Evolutionary conservation across 2,113 vertebrate species (phyloP).

Genomic region (Corythaixoides concolor): DNA sequence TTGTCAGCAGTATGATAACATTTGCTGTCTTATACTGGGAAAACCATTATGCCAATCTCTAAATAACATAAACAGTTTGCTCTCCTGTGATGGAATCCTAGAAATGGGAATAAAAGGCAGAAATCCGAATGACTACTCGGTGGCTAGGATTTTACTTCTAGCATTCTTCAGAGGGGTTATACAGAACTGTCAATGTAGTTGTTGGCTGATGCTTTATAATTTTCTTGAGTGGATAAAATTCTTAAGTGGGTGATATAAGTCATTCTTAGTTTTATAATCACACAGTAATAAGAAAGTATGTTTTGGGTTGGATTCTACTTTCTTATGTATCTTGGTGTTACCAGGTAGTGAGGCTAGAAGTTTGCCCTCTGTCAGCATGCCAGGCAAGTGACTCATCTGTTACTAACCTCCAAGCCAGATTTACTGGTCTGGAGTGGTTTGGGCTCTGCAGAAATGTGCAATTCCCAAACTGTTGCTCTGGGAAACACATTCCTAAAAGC

Average conservation of each 20-base stretch:
- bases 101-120: not conserved
- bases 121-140: not conserved
- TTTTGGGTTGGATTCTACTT: not conserved
- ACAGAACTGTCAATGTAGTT: not conserved
- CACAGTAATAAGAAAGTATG: not conserved
- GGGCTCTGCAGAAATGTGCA: not conserved
- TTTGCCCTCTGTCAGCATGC: not conserved
- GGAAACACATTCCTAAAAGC: not conserved
- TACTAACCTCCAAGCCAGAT: not conserved
- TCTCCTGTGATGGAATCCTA: not conserved
- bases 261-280: not conserved
- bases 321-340: not conserved
- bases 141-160: not conserved
- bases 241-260: not conserved
- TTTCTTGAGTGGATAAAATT: not conserved
- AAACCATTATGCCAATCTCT: not conserved
- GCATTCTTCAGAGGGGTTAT: not conserved
- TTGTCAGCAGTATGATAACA: not conserved
- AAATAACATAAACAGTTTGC: not conserved
- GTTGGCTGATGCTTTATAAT: not conserved
- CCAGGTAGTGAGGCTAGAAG: not conserved
- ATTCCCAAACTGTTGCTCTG: not conserved
- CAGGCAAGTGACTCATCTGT: not conserved
- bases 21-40: not conserved
- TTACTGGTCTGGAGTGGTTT: not conserved